Conservation (phyloP, 2,797 vertebrate species). For the Pangasius sanitwongsei region DNA sequence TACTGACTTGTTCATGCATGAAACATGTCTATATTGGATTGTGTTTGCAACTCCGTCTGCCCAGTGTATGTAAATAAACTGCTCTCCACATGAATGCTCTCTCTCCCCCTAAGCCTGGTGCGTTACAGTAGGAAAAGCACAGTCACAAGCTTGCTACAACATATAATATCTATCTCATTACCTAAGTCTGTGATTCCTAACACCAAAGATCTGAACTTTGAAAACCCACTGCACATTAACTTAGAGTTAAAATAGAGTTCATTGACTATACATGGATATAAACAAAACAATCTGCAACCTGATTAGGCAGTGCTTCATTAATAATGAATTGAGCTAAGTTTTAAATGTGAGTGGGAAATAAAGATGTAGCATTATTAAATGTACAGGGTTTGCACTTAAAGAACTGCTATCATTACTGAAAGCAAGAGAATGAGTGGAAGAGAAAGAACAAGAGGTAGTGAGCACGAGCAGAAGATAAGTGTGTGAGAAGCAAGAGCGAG, state of each 20-base stretch:
- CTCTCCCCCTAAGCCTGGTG: background rate
- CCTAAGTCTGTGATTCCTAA: background rate
- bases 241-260: background rate
- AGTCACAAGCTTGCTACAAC: background rate
- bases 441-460: constrained; percentile 14
- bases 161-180: background rate
- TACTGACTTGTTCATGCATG: background rate
- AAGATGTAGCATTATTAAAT: constrained; percentile 10
- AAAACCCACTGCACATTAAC: background rate
- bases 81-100: background rate
- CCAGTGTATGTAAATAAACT: background rate
- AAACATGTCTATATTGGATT: background rate
- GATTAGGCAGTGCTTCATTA: constrained; percentile 33
- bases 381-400: constrained; percentile 32
- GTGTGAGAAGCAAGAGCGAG: constrained; percentile 30
- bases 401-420: constrained; percentile 2
- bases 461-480: constrained; percentile 26
- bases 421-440: constrained; percentile 17
- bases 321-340: constrained; percentile 45
- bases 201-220: background rate
- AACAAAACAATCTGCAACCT: background rate
- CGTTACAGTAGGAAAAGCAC: background rate
- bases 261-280: background rate
- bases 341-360: constrained; percentile 38
- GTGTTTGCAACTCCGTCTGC: background rate